Conservation (phyloP, 2,797 vertebrate genomes). For the Fratercula arctica region DNA sequence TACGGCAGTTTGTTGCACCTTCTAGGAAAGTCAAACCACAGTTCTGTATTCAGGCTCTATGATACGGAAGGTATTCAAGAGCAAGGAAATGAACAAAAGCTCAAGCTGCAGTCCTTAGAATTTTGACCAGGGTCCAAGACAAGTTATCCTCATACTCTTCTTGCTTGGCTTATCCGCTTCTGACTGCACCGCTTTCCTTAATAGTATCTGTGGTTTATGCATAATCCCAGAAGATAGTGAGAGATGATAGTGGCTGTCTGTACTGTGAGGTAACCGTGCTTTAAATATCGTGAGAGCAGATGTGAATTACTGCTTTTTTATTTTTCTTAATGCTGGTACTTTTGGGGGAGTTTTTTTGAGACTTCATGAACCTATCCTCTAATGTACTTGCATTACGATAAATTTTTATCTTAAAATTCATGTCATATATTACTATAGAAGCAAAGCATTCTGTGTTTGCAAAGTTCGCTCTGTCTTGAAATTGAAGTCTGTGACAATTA, state of each 20-base stretch:
- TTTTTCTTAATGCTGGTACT: not conserved
- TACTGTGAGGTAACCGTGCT: not conserved
- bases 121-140: not conserved
- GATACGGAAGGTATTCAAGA: not conserved
- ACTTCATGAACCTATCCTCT: not conserved
- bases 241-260: not conserved
- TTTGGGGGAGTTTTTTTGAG: not conserved
- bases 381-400: not conserved
- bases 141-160: not conserved
- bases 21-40: not conserved
- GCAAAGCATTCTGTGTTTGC: slow-evolving; percentile 16
- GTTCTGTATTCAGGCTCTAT: not conserved
- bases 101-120: not conserved
- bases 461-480: slow-evolving; percentile 52
- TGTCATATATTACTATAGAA: not conserved
- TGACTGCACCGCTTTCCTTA: not conserved
- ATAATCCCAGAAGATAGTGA: not conserved
- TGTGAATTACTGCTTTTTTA: not conserved
- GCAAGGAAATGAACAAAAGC: not conserved
- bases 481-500: slow-evolving; percentile 49
- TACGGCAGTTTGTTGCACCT: not conserved
- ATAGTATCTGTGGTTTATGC: not conserved
- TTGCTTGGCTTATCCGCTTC: not conserved
- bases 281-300: not conserved
- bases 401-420: not conserved